Base-by-base conservation (phyloP, 1,140 invertebrate species). In the Cydia fagiglandana region DNA sequence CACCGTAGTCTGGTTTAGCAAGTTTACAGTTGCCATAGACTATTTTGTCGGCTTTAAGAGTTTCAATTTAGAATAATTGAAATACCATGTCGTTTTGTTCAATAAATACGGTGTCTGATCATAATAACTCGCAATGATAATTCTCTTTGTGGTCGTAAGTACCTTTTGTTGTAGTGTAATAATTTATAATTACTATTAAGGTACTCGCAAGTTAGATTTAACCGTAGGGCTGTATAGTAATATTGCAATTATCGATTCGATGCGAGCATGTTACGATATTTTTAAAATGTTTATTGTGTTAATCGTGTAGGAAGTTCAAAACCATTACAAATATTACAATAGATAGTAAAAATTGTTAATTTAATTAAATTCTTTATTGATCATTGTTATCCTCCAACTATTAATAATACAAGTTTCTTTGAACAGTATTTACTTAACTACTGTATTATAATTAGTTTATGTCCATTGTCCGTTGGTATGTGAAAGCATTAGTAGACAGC, bases 161-260 rank as follows among this genome's bases (percentile, higher is more conserved):
- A 38, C 7, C 30, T 38, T 68, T 68, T 68, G 64, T 68, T 34
- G 28, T 68, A 15, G 13, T 7, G 2, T 34, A 38, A 68, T 70
- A 41, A 70, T 70, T 70, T 66, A 66, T 70, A 70, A 70, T 70
- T 45, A 70, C 10, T 7, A 20, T 17, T n/a, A 70, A 45, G 38
- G 66, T 70, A 41, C 66, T 38, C 2, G 64, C 64, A 12, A 17
- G 20, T 24, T 24, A 2, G 20, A 56, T 56, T 56, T 61, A 61
- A 24, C 15, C 56, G 56, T 61, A 24, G 56, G 56, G 56, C 56
- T 61, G 24, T 61, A 61, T 12, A 4, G 20, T 10, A 20, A 24
- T 7, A 61, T 61, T 24, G 20, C 56, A 61, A 61, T 61, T 61
- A 17, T 7, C 9, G 56, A 61, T 61, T 61, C 56, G 56, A 61